A percentile compares a stretch with the other conserved stretches of the same genome.
Evolutionary conservation across 2,113 vertebrate genomes (phyloP).

Genomic region (Boleophthalmus pectinirostris): DNA sequence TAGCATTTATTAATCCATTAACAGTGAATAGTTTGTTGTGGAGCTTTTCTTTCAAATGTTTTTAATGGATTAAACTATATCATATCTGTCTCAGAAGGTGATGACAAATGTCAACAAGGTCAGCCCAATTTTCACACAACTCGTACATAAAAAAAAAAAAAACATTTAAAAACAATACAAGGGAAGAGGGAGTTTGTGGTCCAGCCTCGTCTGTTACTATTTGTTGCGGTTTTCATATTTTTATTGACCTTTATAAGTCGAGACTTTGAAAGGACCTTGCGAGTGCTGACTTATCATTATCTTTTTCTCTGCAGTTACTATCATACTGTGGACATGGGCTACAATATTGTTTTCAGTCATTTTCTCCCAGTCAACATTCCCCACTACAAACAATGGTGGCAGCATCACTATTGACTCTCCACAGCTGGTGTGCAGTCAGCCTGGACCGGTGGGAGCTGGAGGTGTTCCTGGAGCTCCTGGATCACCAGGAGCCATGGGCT

Average conservation of each 20-base stretch:
- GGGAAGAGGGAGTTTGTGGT: no score
- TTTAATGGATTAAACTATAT: neutral
- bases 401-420: slow-evolving; percentile 80
- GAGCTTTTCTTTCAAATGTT: neutral
- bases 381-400: slow-evolving; percentile 65
- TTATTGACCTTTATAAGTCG: no score
- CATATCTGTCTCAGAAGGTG: neutral
- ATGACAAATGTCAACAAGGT: neutral
- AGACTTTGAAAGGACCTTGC: no score
- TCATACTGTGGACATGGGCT: slow-evolving; percentile 81
- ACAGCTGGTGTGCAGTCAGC: slow-evolving; percentile 87
- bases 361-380: slow-evolving; percentile 76
- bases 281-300: neutral
- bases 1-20: slow-evolving; percentile 8
- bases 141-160: neutral
- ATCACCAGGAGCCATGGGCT: slow-evolving; percentile 80
- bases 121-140: neutral
- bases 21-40: neutral
- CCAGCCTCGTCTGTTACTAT: no score
- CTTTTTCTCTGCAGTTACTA: slow-evolving; percentile 64
- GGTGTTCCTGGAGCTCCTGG: slow-evolving; percentile 84
- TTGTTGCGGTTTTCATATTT: no score
- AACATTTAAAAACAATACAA: no score
- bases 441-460: slow-evolving; percentile 84
- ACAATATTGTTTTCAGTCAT: slow-evolving; percentile 78